These are phyloP conservation scores for Larimichthys polyactis DNA, from an alignment of 2,113 vertebrate species.

Conservation along the genomic window DNA sequence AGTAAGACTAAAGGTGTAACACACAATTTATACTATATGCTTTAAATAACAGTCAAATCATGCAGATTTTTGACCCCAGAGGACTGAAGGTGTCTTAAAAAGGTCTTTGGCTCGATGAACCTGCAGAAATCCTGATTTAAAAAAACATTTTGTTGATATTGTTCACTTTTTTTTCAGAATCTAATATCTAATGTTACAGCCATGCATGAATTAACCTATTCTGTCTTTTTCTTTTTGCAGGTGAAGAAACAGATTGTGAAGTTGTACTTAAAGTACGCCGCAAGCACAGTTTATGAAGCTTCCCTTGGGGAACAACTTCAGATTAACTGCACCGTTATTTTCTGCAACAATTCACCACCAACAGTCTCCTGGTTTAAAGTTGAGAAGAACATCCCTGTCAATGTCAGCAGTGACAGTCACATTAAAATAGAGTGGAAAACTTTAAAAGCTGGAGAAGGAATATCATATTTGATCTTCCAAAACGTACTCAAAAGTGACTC, in stretches of 20 bases:
- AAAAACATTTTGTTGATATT: no score
- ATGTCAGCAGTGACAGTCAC: neutral
- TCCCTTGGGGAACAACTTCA: neutral
- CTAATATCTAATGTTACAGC: neutral
- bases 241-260: neutral
- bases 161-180: no score
- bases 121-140: no score
- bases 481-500: slow-evolving; percentile 32
- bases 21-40: no score
- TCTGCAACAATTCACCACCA: neutral
- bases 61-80: no score
- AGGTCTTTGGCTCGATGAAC: no score
- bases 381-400: accelerated
- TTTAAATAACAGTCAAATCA: no score
- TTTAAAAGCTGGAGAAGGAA: accelerated
- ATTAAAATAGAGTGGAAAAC: slow-evolving; percentile 15
- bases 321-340: slow-evolving; percentile 61
- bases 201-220: no score
- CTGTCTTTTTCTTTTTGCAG: slow-evolving; percentile 42
- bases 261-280: accelerated
- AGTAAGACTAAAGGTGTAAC: no score
- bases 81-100: no score
- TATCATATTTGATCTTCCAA: slow-evolving; percentile 47
- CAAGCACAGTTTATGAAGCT: accelerated
- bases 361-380: slow-evolving; percentile 64